phyloP scores from a whole-genome alignment of 1,140 invertebrate genomes.

The Ephestia elutella region DNA sequence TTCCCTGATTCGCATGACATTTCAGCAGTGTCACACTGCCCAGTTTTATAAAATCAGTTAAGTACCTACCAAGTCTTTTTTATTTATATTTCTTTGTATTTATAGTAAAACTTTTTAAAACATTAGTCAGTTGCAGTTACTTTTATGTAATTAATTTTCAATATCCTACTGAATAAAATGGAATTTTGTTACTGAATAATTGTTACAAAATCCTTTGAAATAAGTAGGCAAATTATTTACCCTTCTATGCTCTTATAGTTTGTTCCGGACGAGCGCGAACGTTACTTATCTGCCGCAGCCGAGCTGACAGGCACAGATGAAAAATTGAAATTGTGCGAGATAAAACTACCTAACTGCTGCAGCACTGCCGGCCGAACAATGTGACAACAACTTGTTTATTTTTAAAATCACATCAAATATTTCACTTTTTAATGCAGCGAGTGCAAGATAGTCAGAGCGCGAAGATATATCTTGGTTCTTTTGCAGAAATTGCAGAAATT shows the following conservation, averaged over 20 bases:
- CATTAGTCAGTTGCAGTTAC: too few relatives aligned
- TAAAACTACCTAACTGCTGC: constrained; percentile 67
- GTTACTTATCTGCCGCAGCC: constrained; percentile 68
- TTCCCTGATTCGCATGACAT: too few relatives aligned
- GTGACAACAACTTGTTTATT: constrained; percentile 48
- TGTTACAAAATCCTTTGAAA: not conserved
- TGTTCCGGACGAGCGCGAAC: constrained; percentile 36
- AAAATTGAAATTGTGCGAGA: constrained; percentile 73
- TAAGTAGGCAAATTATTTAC: not conserved
- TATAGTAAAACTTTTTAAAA: too few relatives aligned
- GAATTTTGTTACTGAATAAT: too few relatives aligned
- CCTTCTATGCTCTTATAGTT: not conserved
- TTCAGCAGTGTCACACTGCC: too few relatives aligned
- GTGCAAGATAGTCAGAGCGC: not conserved
- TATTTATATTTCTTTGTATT: too few relatives aligned
- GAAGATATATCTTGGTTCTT: too few relatives aligned
- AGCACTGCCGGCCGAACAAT: constrained; percentile 50
- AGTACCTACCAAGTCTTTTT: too few relatives aligned
- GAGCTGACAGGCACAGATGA: constrained; percentile 71
- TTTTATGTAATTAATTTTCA: too few relatives aligned
- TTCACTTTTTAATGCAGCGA: not conserved
- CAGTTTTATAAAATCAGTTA: too few relatives aligned
- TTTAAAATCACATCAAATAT: constrained; percentile 10
- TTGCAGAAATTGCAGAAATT: too few relatives aligned
- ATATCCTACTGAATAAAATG: too few relatives aligned